Conservation (phyloP, 2,888 invertebrate genomes). For the Drosophila incognita region DNA sequence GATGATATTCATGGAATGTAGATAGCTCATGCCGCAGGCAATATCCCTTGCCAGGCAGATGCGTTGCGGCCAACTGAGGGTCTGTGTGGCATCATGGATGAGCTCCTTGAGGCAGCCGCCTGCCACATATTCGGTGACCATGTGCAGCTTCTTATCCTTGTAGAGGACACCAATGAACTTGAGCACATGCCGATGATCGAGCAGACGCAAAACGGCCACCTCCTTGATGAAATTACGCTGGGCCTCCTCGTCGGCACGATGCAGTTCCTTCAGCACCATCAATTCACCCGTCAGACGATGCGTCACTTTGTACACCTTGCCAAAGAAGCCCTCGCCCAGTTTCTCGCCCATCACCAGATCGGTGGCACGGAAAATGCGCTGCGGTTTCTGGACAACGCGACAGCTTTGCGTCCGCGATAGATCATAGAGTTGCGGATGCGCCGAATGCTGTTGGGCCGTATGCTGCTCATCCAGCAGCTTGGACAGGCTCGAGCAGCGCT, state of each 20-base stretch:
- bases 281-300: slow-evolving; percentile 95
- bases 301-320: slow-evolving; percentile 95
- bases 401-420: slow-evolving; percentile 95
- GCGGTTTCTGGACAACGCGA: slow-evolving; percentile 87
- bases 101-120: slow-evolving; percentile 95
- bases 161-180: slow-evolving; percentile 97
- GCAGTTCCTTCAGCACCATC: slow-evolving; percentile 97
- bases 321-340: slow-evolving; percentile 97
- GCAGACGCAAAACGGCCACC: slow-evolving; percentile 95
- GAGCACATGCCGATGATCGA: slow-evolving; percentile 95
- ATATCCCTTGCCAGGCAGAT: slow-evolving; percentile 96
- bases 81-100: slow-evolving; percentile 90
- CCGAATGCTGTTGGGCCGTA: slow-evolving; percentile 80
- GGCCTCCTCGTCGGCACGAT: slow-evolving; percentile 96
- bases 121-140: slow-evolving; percentile 96
- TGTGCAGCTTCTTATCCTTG: slow-evolving; percentile 94
- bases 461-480: slow-evolving; percentile 91
- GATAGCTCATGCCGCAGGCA: slow-evolving; percentile 96
- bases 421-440: slow-evolving; percentile 87
- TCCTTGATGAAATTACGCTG: slow-evolving; percentile 97
- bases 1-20: slow-evolving; percentile 97
- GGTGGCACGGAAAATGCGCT: slow-evolving; percentile 94
- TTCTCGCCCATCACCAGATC: slow-evolving; percentile 95
- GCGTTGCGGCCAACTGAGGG: slow-evolving; percentile 92
- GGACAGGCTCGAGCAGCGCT: slow-evolving; percentile 94